Base-by-base conservation (phyloP, 1,140 invertebrate species). In the Anagrus nilaparvatae region DNA sequence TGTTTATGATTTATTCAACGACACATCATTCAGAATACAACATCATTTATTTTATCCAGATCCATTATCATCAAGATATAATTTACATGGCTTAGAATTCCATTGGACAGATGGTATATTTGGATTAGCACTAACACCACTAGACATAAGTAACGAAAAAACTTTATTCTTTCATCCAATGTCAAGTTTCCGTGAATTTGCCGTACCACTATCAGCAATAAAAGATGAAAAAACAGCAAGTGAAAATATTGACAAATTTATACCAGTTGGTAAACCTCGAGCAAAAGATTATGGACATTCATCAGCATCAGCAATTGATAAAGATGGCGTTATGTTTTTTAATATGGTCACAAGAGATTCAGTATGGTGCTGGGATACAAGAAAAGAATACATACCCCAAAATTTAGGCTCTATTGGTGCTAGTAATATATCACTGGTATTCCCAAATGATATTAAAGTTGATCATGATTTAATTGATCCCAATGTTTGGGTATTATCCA, bases 91-190 rank as follows among this genome's bases (percentile, higher is more conserved):
- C 9, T 46, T 85, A 0, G 77, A 78, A 35, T 88, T 86, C 53
- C 78, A 84, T 52, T 88, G 84, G 84, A 73, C 80, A 2, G 85
- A 88, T 52, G 85, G 85, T 2, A 73, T 87, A 13, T 86, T 88
- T 52, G 83, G 82, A 1, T 64, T 87, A 48, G 75, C 82, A 7
- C 50, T 88, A 14, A 76, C 76, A 16, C 79, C 79, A 0, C 38
- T 72, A 0, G 65, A 77, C 34, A 52, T 71, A 5, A 54, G 55
- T n/a, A 48, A 61, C 5, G 76, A 84, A 14, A 65, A 78, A 28
- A 67, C 75, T 2, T 49, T 88, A 7, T 87, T 77, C 48, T 87
- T 85, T 53, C 82, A 87, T 63, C 74, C 85, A 0, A 78, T 88
- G 79, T 82, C 82, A 1, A 84, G 83, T 54, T 81, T 77, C 40